Evolutionary conservation across 1,140 invertebrate genomes (phyloP).

Genomic region (Pristionchus pacificus): DNA sequence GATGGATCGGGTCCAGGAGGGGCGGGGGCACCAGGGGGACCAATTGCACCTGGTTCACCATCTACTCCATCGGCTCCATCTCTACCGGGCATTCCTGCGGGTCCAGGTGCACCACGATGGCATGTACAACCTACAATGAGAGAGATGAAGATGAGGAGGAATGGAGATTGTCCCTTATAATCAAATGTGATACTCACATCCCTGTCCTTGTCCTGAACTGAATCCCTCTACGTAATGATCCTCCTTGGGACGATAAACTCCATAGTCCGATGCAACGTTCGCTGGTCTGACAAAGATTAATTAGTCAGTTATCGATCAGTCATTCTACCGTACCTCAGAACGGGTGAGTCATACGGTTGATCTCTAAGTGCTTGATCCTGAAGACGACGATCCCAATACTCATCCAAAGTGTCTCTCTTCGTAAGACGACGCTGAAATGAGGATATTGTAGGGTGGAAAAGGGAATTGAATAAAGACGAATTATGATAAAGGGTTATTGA

Average conservation of each 20-base stretch:
- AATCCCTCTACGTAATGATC: constrained; percentile 15
- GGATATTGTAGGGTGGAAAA: background rate
- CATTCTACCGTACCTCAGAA: background rate
- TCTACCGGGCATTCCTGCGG: constrained; percentile 33
- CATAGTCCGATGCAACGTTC: background rate
- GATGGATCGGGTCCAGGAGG: constrained; percentile 35
- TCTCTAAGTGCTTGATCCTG: constrained; percentile 38
- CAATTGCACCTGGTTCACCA: constrained; percentile 10
- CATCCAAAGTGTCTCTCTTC: constrained; percentile 33
- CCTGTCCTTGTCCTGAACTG: constrained; percentile 22
- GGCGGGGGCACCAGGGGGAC: constrained; percentile 33
- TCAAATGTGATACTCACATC: constrained; percentile 22
- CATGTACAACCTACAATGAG: constrained; percentile 37
- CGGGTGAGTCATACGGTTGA: constrained; percentile 32
- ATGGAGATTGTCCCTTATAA: constrained; percentile 1
- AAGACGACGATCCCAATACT: constrained; percentile 39
- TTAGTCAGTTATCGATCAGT: background rate
- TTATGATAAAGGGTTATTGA: constrained; percentile 13
- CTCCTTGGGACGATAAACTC: background rate
- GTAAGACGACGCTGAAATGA: background rate
- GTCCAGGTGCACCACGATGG: constrained; percentile 39
- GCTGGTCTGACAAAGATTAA: background rate
- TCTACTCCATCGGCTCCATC: constrained; percentile 38
- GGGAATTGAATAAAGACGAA: background rate
- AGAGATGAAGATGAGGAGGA: background rate